phyloP scores from a whole-genome alignment of 2,797 vertebrate species.

The Lacerta viridis region DNA sequence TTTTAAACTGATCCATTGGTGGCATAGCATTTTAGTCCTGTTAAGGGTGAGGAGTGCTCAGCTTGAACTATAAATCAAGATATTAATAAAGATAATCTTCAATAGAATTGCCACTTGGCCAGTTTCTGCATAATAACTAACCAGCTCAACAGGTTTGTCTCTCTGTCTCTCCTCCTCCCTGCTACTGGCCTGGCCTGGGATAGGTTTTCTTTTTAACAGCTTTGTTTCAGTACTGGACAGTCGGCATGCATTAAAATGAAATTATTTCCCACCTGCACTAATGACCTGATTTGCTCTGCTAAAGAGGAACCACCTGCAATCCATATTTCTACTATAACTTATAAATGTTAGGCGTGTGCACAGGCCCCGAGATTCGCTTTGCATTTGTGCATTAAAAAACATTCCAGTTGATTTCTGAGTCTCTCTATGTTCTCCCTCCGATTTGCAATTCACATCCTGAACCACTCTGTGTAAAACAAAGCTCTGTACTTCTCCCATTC shows the following conservation, averaged over 20 bases:
- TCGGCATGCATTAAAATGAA: not conserved
- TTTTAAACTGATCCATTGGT: not conserved
- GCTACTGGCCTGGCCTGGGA: not conserved
- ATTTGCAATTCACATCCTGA: too few relatives aligned
- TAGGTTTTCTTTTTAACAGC: not conserved
- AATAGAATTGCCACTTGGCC: not conserved
- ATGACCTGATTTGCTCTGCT: not conserved
- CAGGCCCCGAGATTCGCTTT: too few relatives aligned
- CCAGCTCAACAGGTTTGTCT: constrained; percentile 14
- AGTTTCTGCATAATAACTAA: constrained; percentile 27
- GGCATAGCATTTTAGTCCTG: not conserved
- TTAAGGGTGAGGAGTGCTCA: not conserved
- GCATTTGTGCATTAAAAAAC: too few relatives aligned
- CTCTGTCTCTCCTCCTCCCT: not conserved
- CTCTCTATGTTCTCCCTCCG: too few relatives aligned
- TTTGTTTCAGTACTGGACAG: not conserved
- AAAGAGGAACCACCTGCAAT: not conserved
- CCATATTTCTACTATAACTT: not conserved
- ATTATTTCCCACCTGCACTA: not conserved
- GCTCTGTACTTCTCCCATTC: too few relatives aligned
- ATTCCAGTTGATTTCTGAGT: too few relatives aligned
- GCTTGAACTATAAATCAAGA: not conserved
- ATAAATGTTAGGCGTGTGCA: not conserved
- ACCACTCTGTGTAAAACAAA: too few relatives aligned
- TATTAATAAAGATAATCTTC: constrained; percentile 17